Conservation (phyloP, 1,140 invertebrate species). For the Zophobas morio region DNA sequence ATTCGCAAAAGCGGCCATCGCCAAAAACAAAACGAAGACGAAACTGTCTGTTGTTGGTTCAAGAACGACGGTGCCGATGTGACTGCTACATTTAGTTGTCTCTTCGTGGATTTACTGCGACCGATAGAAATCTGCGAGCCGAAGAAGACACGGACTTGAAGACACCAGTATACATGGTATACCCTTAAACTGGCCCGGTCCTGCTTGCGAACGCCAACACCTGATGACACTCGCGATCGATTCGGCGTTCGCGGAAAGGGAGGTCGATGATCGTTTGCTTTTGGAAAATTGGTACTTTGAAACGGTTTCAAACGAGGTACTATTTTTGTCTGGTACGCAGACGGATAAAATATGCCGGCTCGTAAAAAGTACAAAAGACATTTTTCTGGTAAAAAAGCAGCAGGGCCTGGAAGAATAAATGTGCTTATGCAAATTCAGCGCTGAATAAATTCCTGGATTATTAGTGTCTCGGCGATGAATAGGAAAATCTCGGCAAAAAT, state of each 20-base stretch:
- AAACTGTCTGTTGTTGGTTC: conserved; percentile 33
- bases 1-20: conserved; percentile 21
- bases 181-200: conserved; percentile 50
- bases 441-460: conserved; percentile 23
- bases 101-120: conserved; percentile 57
- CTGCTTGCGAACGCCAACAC: conserved; percentile 49
- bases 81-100: conserved; percentile 59
- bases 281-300: too few relatives aligned
- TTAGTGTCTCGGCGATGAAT: background rate
- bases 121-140: conserved; percentile 58
- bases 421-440: conserved; percentile 2
- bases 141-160: conserved; percentile 51
- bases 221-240: conserved; percentile 51
- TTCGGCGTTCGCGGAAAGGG: background rate
- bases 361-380: background rate
- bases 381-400: background rate
- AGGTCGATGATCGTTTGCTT: background rate
- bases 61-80: conserved; percentile 17
- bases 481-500: conserved; percentile 17
- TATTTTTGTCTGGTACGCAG: too few relatives aligned
- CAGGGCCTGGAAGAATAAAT: conserved; percentile 4
- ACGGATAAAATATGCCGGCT: too few relatives aligned
- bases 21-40: conserved; percentile 47
- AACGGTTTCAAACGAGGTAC: too few relatives aligned
- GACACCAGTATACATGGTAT: conserved; percentile 43